phyloP scores from a whole-genome alignment of 2,888 invertebrate genomes.

The Synanthedon myopaeformis region DNA sequence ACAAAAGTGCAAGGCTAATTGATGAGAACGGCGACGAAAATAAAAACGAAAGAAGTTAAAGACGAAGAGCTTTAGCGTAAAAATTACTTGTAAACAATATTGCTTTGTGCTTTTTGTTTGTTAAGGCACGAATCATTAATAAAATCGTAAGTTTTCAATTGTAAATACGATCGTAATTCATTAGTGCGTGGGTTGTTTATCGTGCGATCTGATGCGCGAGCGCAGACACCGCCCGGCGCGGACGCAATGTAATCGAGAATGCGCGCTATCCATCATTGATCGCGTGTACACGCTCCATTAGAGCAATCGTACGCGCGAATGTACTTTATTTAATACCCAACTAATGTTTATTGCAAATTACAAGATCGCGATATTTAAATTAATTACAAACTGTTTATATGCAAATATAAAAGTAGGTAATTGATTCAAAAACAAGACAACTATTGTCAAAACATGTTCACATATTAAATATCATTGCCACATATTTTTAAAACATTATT shows the following conservation, averaged over 20 bases:
- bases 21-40: no score
- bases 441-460: no score
- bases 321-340: not conserved
- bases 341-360: not conserved
- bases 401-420: not conserved
- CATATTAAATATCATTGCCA: no score
- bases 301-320: constrained; percentile 1
- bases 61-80: no score
- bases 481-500: not conserved
- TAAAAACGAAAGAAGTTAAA: no score
- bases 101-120: no score
- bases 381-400: not conserved
- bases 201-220: constrained; percentile 18
- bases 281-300: constrained; percentile 22
- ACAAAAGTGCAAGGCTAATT: no score
- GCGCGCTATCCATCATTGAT: constrained; percentile 18
- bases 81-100: no score
- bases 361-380: not conserved
- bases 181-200: constrained; percentile 15
- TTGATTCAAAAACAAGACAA: not conserved
- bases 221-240: constrained; percentile 6
- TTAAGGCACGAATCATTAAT: not conserved
- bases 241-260: not conserved
- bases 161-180: constrained; percentile 21
- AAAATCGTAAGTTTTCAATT: constrained; percentile 20